Conservation (phyloP, 2,113 vertebrate genomes). For the Thalassoma bifasciatum region DNA sequence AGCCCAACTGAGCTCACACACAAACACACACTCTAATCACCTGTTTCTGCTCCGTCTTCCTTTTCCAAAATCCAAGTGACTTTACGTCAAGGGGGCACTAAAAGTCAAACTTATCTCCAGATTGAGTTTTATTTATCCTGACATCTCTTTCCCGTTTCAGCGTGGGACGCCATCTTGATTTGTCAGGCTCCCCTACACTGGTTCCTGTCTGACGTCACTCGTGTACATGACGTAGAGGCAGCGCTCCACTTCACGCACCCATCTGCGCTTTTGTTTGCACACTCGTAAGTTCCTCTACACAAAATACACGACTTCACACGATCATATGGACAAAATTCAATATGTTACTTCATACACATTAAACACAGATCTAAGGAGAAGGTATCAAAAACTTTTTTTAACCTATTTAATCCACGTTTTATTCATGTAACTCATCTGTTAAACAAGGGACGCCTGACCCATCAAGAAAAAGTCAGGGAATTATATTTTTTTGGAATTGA, state of each 20-base stretch:
- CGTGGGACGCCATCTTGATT: conserved; percentile 86
- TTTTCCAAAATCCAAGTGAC: conserved; percentile 64
- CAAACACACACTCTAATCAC: conserved; percentile 56
- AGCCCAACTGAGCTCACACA: conserved; percentile 10
- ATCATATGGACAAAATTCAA: too few relatives aligned
- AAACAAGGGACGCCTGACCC: too few relatives aligned
- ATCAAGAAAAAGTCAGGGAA: too few relatives aligned
- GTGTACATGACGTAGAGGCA: conserved; percentile 45
- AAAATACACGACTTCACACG: too few relatives aligned
- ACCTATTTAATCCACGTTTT: too few relatives aligned
- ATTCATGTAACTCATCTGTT: too few relatives aligned
- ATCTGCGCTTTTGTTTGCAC: neutral
- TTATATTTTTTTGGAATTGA: too few relatives aligned
- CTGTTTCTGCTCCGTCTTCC: conserved; percentile 70
- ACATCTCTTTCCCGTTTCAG: conserved; percentile 82
- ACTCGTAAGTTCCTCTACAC: neutral
- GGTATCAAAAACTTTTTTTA: too few relatives aligned
- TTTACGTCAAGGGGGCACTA: conserved; percentile 23
- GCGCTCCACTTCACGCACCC: neutral
- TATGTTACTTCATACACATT: too few relatives aligned
- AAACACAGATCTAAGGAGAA: too few relatives aligned
- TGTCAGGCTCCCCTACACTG: conserved; percentile 69
- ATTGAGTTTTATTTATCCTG: conserved; percentile 78
- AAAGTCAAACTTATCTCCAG: conserved; percentile 2
- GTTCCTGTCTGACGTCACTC: conserved; percentile 80